Conservation (phyloP, 2,888 invertebrate genomes). For the Matsumyia berberina region DNA sequence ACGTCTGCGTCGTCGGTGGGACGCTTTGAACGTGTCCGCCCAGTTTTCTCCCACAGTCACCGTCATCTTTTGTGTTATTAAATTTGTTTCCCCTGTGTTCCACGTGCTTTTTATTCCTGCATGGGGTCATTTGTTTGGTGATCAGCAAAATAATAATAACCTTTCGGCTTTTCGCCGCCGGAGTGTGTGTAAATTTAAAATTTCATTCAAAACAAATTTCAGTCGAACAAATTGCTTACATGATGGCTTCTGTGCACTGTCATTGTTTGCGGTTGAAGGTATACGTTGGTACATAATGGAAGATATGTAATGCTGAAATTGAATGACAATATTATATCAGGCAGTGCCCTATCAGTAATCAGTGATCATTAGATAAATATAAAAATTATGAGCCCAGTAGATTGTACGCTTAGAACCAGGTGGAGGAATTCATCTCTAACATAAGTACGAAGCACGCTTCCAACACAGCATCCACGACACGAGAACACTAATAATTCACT, state of each 20-base stretch:
- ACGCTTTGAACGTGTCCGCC: slow-evolving; percentile 68
- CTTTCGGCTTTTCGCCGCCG: slow-evolving; percentile 48
- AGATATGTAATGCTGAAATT: no score
- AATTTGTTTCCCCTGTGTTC: slow-evolving; percentile 38
- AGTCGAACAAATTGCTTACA: slow-evolving; percentile 74
- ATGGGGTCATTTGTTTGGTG: slow-evolving; percentile 68
- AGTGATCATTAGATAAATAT: no score
- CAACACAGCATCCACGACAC: no score
- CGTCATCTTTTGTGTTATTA: slow-evolving; percentile 49
- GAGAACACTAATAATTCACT: no score
- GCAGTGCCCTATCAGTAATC: no score
- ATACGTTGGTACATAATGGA: no score
- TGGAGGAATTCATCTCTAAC: no score
- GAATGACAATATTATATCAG: no score
- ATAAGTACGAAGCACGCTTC: no score
- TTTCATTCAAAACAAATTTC: slow-evolving; percentile 71
- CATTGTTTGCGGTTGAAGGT: slow-evolving; percentile 41
- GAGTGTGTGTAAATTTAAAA: slow-evolving; percentile 71
- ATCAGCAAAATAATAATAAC: slow-evolving; percentile 69
- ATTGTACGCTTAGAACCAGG: no score
- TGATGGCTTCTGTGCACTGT: slow-evolving; percentile 71
- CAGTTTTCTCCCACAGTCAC: slow-evolving; percentile 64
- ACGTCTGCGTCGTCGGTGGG: slow-evolving; percentile 48
- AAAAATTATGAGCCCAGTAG: no score
- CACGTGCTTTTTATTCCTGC: slow-evolving; percentile 48